Evolutionary conservation across 1,140 invertebrate species (phyloP), one percentile per base, ranked within the genome.

Genomic region (Sweltsa coloradensis): DNA sequence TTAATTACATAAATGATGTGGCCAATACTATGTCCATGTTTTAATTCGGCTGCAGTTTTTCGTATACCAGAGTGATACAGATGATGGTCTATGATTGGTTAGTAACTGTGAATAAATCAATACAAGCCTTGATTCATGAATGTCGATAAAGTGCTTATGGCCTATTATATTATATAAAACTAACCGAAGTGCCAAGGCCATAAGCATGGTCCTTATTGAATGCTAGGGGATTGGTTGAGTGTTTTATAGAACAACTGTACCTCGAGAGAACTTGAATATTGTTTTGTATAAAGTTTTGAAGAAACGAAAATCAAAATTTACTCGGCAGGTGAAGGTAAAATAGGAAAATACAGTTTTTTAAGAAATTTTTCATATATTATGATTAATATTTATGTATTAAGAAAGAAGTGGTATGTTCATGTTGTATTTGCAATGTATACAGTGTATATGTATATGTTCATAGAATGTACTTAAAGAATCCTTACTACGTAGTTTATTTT

Each of bases 241-340:
- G 11, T 23, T 40, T 19, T 19, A 22, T 19, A 22, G 36, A 39
- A 22, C 36, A 21, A 3, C 19, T 23, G 21, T 40, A 23, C 21
- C 24, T 16, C 37, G 18, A 40, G 37, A 40, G 37, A 40, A 40
- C 37, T 40, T 40, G 37, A 40, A 3, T 19, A 23, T 22, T 40
- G 37, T 40, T 40, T 3, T 16, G 16, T 31, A 31, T 16, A 11
- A 31, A 31, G 3, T 14, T 25, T 21, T 45, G 43, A 26, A 19
- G 43, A 34, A 45, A 45, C 43, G 43, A 45, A 7, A 45, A 45
- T 45, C 43, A 45, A 45, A 45, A 45, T 45, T 45, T 45, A 14
- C 34, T 16, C 18, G 43, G 43, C 43, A 45, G 43, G 43, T 45
- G 43, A 16, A 45, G 43, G 27, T 45, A 22, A 26, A 45, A 45